Evolutionary conservation across 2,888 invertebrate species (phyloP).

Genomic region (Troides oblongomaculatus): DNA sequence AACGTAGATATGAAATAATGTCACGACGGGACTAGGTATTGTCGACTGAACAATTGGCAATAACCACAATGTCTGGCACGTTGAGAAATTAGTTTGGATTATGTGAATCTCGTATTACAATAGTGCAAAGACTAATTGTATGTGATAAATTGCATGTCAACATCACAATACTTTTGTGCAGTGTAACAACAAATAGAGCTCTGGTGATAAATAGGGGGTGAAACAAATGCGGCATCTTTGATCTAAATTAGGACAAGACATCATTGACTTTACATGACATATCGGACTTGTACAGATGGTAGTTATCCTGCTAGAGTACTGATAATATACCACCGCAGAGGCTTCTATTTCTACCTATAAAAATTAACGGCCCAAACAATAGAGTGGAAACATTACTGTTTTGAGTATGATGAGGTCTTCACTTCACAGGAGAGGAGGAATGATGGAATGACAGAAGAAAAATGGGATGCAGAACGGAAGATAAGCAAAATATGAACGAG

Average conservation of each 20-base stretch:
- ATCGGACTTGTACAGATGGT: background rate
- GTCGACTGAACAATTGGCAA: slow-evolving; percentile 28
- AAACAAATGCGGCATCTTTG: slow-evolving; percentile 31
- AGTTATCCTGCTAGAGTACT: no score
- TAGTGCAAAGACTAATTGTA: slow-evolving; percentile 43
- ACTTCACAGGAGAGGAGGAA: no score
- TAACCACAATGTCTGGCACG: slow-evolving; percentile 37
- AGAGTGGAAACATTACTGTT: no score
- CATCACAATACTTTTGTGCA: slow-evolving; percentile 31
- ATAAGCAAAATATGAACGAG: no score
- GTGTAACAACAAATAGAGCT: slow-evolving; percentile 35
- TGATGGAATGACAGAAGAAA: no score
- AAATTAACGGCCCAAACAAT: no score
- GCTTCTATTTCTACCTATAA: no score
- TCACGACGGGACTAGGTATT: slow-evolving; percentile 10
- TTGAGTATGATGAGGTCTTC: no score
- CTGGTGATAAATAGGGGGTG: slow-evolving; percentile 44
- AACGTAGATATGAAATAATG: slow-evolving; percentile 19
- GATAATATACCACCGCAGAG: no score
- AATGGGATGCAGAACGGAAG: no score
- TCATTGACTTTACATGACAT: background rate
- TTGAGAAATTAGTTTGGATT: slow-evolving; percentile 44
- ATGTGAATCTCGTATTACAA: slow-evolving; percentile 41
- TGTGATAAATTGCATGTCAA: slow-evolving; percentile 39
- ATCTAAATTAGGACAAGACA: background rate